These are phyloP conservation scores for Erpornis zantholeuca DNA, from an alignment of 2,113 vertebrate species.

Conservation along the genomic window DNA sequence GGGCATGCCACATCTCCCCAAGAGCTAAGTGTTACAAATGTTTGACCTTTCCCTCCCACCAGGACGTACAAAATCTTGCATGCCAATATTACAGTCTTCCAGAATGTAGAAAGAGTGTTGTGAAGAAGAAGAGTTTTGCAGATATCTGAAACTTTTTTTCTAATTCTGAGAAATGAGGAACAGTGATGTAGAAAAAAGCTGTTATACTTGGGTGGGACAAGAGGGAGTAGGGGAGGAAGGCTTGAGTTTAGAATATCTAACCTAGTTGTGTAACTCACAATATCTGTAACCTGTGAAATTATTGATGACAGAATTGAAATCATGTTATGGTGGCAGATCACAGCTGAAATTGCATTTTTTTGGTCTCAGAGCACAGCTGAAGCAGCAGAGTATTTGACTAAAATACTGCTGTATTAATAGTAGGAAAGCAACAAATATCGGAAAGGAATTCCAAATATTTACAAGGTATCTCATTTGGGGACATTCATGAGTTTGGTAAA, in stretches of 20 bases:
- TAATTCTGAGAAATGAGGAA: background rate
- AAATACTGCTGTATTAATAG: background rate
- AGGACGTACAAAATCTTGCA: background rate
- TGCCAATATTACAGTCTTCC: background rate
- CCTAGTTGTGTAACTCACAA: background rate
- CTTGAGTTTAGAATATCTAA: background rate
- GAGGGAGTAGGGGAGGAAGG: background rate
- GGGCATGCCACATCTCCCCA: background rate
- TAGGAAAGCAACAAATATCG: background rate
- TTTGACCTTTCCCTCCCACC: background rate
- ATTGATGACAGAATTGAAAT: conserved; percentile 16
- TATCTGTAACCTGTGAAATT: conserved; percentile 31
- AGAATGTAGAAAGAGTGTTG: background rate
- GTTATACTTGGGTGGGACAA: background rate
- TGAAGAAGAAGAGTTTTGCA: background rate
- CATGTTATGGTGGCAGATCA: background rate
- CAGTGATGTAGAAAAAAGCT: background rate
- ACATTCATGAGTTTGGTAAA: background rate
- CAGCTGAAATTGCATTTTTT: conserved; percentile 12
- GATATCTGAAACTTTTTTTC: background rate
- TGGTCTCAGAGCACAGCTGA: background rate
- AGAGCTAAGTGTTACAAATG: accelerated
- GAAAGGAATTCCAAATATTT: background rate
- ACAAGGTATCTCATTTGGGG: background rate
- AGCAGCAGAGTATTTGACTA: background rate